Conservation (phyloP, 1,140 invertebrate genomes). For the Bombus balteatus region DNA sequence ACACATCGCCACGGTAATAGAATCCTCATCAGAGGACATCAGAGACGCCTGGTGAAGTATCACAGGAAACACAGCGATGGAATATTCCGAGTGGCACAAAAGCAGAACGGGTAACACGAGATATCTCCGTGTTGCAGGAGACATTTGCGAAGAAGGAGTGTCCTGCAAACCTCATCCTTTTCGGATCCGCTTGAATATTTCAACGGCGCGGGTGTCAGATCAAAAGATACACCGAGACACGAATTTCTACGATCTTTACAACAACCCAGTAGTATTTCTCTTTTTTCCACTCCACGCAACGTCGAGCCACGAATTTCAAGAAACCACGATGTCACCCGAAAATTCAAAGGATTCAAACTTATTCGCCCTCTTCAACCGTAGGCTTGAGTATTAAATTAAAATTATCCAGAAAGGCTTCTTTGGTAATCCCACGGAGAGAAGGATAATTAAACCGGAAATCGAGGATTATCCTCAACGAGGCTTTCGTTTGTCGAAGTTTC, state of each 20-base stretch:
- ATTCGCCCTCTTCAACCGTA: background rate
- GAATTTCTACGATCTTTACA: constrained; percentile 10
- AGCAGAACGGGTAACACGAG: background rate
- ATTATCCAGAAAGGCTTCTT: background rate
- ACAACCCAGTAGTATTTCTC: too few relatives aligned
- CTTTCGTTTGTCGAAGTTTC: background rate
- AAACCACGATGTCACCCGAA: background rate
- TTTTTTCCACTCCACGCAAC: background rate
- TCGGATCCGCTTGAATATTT: constrained; percentile 19
- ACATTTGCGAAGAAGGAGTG: background rate
- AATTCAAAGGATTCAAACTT: background rate
- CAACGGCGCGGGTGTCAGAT: background rate
- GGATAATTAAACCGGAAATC: background rate
- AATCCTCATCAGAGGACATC: background rate
- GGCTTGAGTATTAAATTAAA: background rate
- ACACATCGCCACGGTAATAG: background rate
- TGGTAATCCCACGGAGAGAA: background rate
- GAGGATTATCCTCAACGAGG: background rate
- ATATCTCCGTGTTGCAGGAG: constrained; percentile 5
- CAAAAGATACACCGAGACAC: background rate
- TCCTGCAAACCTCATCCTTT: background rate
- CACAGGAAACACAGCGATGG: constrained; percentile 11
- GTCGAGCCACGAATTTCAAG: background rate
- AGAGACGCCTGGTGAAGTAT: background rate
- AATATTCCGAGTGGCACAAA: constrained; percentile 14